A percentile compares a stretch with the other conserved stretches of the same genome.
phyloP scores from a whole-genome alignment of 1,140 invertebrate genomes.

The Plutomurus gul region DNA sequence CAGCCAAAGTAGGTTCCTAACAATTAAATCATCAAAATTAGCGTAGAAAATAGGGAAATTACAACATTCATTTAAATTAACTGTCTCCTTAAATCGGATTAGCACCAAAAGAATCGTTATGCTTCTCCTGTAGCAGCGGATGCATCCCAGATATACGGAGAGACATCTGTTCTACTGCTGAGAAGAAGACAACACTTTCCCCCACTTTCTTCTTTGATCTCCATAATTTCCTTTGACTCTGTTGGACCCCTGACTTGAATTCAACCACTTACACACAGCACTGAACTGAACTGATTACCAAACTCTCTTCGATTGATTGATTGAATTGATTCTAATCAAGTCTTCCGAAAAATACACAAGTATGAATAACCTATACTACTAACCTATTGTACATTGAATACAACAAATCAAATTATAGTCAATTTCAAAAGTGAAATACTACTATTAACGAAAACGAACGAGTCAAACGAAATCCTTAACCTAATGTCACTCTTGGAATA shows the following conservation, averaged over 20 bases:
- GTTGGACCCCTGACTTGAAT: neutral
- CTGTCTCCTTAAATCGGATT: too few relatives aligned
- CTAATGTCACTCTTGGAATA: too few relatives aligned
- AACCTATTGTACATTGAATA: neutral
- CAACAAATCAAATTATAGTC: constrained; percentile 2
- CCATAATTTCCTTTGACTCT: neutral
- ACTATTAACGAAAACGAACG: neutral
- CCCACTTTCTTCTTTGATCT: neutral
- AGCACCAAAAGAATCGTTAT: neutral
- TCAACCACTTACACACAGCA: neutral
- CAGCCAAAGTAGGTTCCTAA: constrained; percentile 28
- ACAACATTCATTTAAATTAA: constrained; percentile 9
- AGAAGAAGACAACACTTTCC: neutral
- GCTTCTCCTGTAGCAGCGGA: neutral
- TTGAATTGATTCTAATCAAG: constrained; percentile 20
- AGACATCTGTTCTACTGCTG: neutral
- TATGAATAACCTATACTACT: neutral
- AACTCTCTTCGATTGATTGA: constrained; percentile 3
- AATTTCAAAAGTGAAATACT: neutral
- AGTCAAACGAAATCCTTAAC: too few relatives aligned
- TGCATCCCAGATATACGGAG: neutral
- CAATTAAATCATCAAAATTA: constrained; percentile 26
- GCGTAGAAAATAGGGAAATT: neutral
- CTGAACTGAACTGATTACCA: neutral
- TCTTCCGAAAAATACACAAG: constrained; percentile 23